Evolutionary conservation across 1,140 invertebrate genomes (phyloP), one percentile per base, ranked within the genome.

Genomic region (Zaprionus camerounensis): DNA sequence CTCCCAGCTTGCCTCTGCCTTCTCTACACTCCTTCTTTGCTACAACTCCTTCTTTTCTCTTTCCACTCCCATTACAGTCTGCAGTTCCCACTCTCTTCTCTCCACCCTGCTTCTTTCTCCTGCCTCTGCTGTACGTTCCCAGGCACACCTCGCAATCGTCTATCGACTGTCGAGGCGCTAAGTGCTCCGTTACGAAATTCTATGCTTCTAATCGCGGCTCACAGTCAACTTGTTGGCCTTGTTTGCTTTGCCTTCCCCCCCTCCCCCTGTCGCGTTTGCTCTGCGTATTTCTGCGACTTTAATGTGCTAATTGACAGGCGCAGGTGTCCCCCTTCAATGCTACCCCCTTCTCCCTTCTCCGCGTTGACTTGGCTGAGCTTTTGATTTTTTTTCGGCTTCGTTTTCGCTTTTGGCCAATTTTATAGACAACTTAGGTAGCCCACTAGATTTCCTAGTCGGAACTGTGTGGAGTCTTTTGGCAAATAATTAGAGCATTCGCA

Each of bases 241-340:
- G 82, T 78, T 57, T 80, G 63, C 38, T 41, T 53, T 72, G 59
- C 61, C 79, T 46, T 65, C 51, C 61, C 79, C 44, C 46, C 49
- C n/a, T n/a, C n/a, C 63, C 36, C 49, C 53, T 41, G 57, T 80
- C 51, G 59, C 38, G 55, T 78, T 73, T 82, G 70, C 61, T 66
- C 76, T 71, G 62, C 70, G 53, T 82, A 77, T 87, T 87, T 87
- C 71, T 71, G 74, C 78, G 69, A 81, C 44, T 87, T 88, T 90
- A 88, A 90, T 90, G 86, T 90, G 81, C 90, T 90, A 90, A 90
- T 90, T 90, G 85, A 88, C 85, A 90, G 70, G 77, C 83, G 62
- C 26, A 61, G 75, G 4, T 22, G 57, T 22, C 17, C 17, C 11
- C 74, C 78, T 49, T 63, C 15, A 41, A 6, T 51, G 41, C 7